Evolutionary conservation across 2,888 invertebrate species (phyloP), one percentile per base, ranked within the genome.

Genomic region (Drepana falcataria): DNA sequence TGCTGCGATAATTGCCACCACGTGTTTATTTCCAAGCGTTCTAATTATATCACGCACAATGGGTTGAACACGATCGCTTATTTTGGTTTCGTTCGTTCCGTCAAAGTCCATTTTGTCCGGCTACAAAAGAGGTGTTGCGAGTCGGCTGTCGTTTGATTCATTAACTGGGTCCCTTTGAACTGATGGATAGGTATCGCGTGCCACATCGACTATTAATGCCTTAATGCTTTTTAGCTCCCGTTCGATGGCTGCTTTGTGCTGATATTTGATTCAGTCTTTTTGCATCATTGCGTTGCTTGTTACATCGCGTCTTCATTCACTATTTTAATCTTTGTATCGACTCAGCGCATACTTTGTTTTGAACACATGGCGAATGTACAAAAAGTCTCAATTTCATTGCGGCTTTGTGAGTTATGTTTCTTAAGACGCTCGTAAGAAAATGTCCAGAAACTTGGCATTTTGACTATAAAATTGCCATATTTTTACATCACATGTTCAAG

Each of bases 1-100:
- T 85, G 83, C 86, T 74, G 83, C 85, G 89, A 88, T 91, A 91
- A 91, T 91, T 91, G 90, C 91, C 85, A 83, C 87, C 91, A 91
- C 87, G 91, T 91, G 91, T 87, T 87, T 91, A 89, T 90, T 89
- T 87, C 82, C 71, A 82, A 81, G 80, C 83, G 72, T 75, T 84
- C 89, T 91, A 90, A 87, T 89, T 87, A 86, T 89, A 88, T 75
- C 77, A 75, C 82, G 79, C 83, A 90, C 90, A 91, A 91, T 91
- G 89, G 89, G 85, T 87, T 87, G 83, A 87, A 89, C 88, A 87
- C 86, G 87, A 87, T 87, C 71, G 79, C 85, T 81, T 88, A 89
- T 88, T 90, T 91, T 81, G 80, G 85, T 73, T 79, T 59, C 81
- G 79, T 83, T 79, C 80, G 81, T 79, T 83, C 68, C 85, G 83